Conservation (phyloP, 2,113 vertebrate species). For the Paramisgurnus dabryanus region DNA sequence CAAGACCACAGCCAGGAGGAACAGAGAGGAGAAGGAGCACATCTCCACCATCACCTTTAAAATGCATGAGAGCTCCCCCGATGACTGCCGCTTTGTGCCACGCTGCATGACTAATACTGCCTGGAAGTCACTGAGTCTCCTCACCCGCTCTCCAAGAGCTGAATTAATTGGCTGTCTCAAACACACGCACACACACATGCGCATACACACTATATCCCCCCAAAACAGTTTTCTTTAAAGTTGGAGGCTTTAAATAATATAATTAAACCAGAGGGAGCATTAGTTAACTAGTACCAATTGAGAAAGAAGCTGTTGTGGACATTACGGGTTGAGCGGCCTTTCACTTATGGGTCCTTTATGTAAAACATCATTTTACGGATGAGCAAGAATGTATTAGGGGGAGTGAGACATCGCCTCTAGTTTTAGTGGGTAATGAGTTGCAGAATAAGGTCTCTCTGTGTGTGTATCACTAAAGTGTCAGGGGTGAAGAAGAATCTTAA, state of each 20-base stretch:
- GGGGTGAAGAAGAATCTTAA: conserved; percentile 12
- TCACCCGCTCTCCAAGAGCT: conserved; percentile 63
- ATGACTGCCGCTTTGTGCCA: conserved; percentile 62
- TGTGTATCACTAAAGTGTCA: conserved; percentile 10
- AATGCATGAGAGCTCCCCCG: conserved; percentile 63
- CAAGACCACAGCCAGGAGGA: conserved; percentile 12
- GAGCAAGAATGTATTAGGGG: conserved; percentile 30
- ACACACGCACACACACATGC: conserved; percentile 23
- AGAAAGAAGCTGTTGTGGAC: conserved; percentile 63
- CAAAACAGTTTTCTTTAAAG: conserved; percentile 40
- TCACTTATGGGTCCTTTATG: conserved; percentile 51
- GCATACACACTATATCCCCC: conserved; percentile 25
- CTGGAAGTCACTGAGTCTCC: conserved; percentile 65
- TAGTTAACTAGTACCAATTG: conserved; percentile 62
- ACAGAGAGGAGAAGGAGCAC: conserved; percentile 9
- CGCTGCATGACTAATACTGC: conserved; percentile 72
- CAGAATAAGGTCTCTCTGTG: background rate
- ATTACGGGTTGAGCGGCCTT: conserved; percentile 46
- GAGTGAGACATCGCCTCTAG: conserved; percentile 16
- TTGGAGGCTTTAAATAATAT: conserved; percentile 49
- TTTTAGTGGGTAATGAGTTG: conserved; percentile 17
- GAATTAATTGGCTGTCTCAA: conserved; percentile 76
- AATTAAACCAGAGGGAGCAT: conserved; percentile 53
- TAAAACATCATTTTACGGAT: conserved; percentile 54
- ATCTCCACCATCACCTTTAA: conserved; percentile 69